Evolutionary conservation across 2,797 vertebrate species (phyloP).

Genomic region (Clarias laeviceps): DNA sequence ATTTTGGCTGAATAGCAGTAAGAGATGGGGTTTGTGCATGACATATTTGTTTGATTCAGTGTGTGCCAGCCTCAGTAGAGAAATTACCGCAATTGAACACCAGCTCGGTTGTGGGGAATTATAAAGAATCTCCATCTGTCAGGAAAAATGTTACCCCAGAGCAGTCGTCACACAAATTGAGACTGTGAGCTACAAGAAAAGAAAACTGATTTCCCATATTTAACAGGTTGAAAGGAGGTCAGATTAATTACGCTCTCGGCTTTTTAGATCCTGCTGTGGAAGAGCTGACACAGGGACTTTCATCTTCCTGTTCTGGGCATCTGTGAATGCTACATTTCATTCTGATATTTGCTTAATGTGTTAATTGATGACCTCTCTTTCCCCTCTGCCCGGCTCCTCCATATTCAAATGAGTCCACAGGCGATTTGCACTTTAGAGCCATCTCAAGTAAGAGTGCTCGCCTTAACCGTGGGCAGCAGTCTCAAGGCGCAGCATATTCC

Average conservation of each 20-base stretch:
- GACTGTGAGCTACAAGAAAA: constrained; percentile 34
- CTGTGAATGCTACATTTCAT: constrained; percentile 52
- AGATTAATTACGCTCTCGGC: constrained; percentile 49
- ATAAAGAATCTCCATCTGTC: constrained; percentile 20
- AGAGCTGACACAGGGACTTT: constrained; percentile 56
- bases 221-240: constrained; percentile 52
- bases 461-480: constrained; percentile 8
- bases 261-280: constrained; percentile 41
- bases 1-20: not conserved
- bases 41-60: constrained; percentile 11
- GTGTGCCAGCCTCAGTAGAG: not conserved
- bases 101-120: not conserved
- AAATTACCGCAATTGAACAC: constrained; percentile 1
- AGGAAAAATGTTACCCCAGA: constrained; percentile 19
- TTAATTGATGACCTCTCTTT: constrained; percentile 52
- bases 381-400: constrained; percentile 12
- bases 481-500: constrained; percentile 50
- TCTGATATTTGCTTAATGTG: constrained; percentile 54
- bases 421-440: constrained; percentile 32
- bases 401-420: constrained; percentile 39
- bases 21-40: not conserved
- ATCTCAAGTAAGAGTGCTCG: constrained; percentile 36
- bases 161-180: constrained; percentile 31
- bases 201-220: constrained; percentile 47
- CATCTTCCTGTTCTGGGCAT: constrained; percentile 32